Evolutionary conservation across 92 coral and sea anemone species (phyloP).

Genomic region (Montipora capitata): DNA sequence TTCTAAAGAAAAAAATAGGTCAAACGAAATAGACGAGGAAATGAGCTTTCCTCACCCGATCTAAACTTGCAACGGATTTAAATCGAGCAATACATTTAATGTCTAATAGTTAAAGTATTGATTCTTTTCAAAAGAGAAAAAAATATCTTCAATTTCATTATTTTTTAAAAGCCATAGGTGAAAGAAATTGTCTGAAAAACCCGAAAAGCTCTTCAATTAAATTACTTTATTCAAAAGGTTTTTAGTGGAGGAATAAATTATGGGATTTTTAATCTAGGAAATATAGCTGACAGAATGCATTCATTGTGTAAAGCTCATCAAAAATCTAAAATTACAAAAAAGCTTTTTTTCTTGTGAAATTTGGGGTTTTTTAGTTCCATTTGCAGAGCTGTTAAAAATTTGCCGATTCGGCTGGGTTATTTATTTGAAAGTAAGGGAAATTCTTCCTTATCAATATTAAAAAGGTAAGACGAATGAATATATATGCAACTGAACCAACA

Average conservation of each 20-base stretch:
- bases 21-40: background rate
- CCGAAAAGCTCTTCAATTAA: constrained; percentile 32
- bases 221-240: constrained; percentile 54
- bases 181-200: constrained; percentile 29
- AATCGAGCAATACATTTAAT: constrained; percentile 3
- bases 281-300: constrained; percentile 47
- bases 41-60: background rate
- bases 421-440: constrained; percentile 30
- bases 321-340: background rate
- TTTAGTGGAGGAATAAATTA: constrained; percentile 56
- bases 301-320: constrained; percentile 5
- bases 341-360: background rate
- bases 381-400: constrained; percentile 5
- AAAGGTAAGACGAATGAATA: constrained; percentile 34
- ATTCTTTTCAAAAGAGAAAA: background rate
- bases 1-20: background rate
- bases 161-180: constrained; percentile 28
- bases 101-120: background rate
- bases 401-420: constrained; percentile 18
- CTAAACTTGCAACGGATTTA: constrained; percentile 1
- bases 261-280: constrained; percentile 58
- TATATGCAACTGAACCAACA: constrained; percentile 61
- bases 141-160: constrained; percentile 28
- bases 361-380: background rate
- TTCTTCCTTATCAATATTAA: constrained; percentile 59